Evolutionary conservation across 2,888 invertebrate genomes (phyloP), one percentile per base, ranked within the genome.

Genomic region (Coleophora deauratella): DNA sequence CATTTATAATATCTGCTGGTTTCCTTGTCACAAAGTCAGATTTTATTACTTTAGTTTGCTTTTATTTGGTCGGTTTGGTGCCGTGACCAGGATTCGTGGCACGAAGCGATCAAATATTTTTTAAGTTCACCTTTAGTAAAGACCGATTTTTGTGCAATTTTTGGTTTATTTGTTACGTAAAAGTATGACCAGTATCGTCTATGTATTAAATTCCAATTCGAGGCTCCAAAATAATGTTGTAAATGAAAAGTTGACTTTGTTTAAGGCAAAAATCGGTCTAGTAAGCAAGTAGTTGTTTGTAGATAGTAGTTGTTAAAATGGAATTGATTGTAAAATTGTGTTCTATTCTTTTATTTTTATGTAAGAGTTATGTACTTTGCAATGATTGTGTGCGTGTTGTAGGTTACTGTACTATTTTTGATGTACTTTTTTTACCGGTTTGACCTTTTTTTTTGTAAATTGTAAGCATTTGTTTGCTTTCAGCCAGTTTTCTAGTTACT

Each of bases 401-500:
- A 21, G 31, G 46, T 58, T 13, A 34, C 11, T 13, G n/a, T 42
- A 34, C 38, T 42, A 36, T 47, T 52, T 53, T 54, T 57, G 58
- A 55, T 59, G 57, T 61, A 57, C 54, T 54, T 45, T 54, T 55
- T 47, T 45, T 54, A 50, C 51, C 53, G 39, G 51, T 54, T 49
- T 51, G 33, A 57, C 51, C 54, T 52, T 71, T 73, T 66, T 51
- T 65, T 76, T 77, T 85, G 85, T 85, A 80, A 85, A 84, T 85
- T 85, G 85, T 85, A 85, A 85, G 85, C 85, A 85, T 85, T 84
- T 85, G 85, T 81, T 78, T 80, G 85, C 84, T 84, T 84, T 55
- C 68, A 74, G 80, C 75, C 78, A 71, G 64, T 57, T 64, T 65
- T 63, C 61, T 59, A 57, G 62, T 55, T 66, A 63, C 33, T 34